Evolutionary conservation across 2,797 vertebrate species (phyloP), one percentile per base, ranked within the genome.

Genomic region (Mallotus villosus): DNA sequence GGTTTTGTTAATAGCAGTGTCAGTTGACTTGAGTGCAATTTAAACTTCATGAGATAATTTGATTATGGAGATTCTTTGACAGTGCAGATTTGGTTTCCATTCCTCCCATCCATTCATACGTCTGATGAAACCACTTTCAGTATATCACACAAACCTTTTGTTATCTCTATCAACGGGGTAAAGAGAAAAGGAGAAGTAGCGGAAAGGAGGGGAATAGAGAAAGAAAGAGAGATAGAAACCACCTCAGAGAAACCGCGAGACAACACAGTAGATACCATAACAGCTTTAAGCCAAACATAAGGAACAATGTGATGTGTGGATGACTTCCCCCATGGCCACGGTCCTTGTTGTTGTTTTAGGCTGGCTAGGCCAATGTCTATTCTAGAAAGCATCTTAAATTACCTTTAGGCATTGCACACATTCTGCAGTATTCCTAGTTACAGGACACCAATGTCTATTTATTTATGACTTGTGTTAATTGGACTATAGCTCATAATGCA

Each of bases 381-480:
- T 88, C 84, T 77, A 49, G 61, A 80, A 32, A 77, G 55, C 19
- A 51, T 55, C 69, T 83, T 82, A 78, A 73, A 75, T 85, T 73
- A 64, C 82, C 73, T 74, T 66, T 85, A 82, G 79, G 82, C 70
- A 78, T 78, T 70, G 58, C 66, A 77, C 53, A 41, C 57, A 76
- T 87, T 76, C 77, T 67, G 22, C 70, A 78, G 68, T 78, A 74
- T 82, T 74, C 64, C 32, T 53, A 75, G 64, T 76, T 51, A 77
- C 34, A 72, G 46, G 67, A 57, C 34, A 67, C 27, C 11, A 76
- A 55, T 12, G 57, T 82, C 82, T 85, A 83, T 86, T 87, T 86
- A 81, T 29, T 29, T 77, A 46, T 86, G 73, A 82, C 78, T 62
- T 55, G 72, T 16, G 69, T 78, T 79, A 80, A 84, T 78, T 82